Conservation (phyloP, 2,113 vertebrate species). For the Ptychochromis oligacanthus region DNA sequence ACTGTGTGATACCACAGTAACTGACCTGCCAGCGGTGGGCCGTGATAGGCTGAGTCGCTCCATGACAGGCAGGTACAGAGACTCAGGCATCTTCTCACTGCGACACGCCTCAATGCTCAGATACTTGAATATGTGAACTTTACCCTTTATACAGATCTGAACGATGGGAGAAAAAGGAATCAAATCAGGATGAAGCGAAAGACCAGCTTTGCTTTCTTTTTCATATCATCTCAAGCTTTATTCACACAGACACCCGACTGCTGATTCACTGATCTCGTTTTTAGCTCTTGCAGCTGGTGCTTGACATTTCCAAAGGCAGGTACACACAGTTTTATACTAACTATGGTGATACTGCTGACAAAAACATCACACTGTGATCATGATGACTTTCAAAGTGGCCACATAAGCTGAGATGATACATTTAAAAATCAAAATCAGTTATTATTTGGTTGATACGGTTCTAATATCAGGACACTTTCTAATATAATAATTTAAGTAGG, state of each 20-base stretch:
- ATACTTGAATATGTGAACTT: constrained; percentile 97
- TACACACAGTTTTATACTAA: background rate
- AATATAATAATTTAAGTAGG: background rate
- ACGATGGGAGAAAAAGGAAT: background rate
- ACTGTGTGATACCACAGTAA: background rate
- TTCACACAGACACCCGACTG: background rate
- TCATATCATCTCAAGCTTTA: background rate
- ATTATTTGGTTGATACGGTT: background rate
- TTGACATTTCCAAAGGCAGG: background rate
- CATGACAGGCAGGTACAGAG: constrained; percentile 87
- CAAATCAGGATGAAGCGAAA: background rate
- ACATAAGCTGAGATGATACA: background rate
- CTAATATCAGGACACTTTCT: background rate
- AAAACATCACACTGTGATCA: background rate
- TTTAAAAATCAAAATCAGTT: background rate
- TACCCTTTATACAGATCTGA: constrained; percentile 95
- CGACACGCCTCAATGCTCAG: constrained; percentile 92
- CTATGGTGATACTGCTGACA: background rate
- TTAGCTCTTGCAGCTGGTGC: background rate
- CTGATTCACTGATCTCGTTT: background rate
- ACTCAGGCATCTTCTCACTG: constrained; percentile 88
- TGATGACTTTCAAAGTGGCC: background rate
- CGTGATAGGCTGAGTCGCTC: constrained; percentile 86
- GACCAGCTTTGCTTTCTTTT: background rate
- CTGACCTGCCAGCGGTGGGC: constrained; percentile 86